A percentile compares a stretch with the other conserved stretches of the same genome.
These are phyloP conservation scores for Eilema depressum DNA, from an alignment of 2,888 invertebrate species.

Conservation along the genomic window DNA sequence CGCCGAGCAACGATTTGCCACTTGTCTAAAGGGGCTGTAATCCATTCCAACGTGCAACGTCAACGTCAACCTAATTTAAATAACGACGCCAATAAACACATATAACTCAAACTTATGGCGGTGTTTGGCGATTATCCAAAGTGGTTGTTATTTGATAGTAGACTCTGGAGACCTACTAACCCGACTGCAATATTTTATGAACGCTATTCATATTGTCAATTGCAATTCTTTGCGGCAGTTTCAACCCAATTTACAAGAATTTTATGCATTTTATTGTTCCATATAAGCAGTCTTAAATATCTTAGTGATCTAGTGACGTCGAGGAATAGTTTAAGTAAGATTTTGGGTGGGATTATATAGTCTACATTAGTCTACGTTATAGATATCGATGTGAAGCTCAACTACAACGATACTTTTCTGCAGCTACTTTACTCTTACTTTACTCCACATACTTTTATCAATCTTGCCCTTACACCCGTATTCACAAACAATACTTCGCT, in stretches of 20 bases:
- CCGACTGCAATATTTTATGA: constrained; percentile 5
- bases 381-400: background rate
- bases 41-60: background rate
- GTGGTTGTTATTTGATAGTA: constrained; percentile 6
- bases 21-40: too few species aligned
- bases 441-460: too few species aligned
- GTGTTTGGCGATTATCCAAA: constrained; percentile 21
- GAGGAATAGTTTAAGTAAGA: background rate
- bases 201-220: constrained; percentile 1
- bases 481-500: too few species aligned
- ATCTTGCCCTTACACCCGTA: too few species aligned
- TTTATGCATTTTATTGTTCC: background rate
- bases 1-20: too few species aligned
- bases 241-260: constrained; percentile 3
- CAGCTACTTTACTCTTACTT: too few species aligned
- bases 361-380: background rate
- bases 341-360: background rate
- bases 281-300: background rate
- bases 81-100: constrained; percentile 10
- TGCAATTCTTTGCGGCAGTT: constrained; percentile 7
- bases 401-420: background rate
- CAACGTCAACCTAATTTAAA: constrained; percentile 16
- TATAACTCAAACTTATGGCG: constrained; percentile 8
- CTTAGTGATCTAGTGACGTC: background rate
- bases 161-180: constrained; percentile 12